Percentiles rank a stretch among this genome's conserved stretches.
phyloP scores from a whole-genome alignment of 2,797 vertebrate genomes.

The Dromococcyx pavoninus region DNA sequence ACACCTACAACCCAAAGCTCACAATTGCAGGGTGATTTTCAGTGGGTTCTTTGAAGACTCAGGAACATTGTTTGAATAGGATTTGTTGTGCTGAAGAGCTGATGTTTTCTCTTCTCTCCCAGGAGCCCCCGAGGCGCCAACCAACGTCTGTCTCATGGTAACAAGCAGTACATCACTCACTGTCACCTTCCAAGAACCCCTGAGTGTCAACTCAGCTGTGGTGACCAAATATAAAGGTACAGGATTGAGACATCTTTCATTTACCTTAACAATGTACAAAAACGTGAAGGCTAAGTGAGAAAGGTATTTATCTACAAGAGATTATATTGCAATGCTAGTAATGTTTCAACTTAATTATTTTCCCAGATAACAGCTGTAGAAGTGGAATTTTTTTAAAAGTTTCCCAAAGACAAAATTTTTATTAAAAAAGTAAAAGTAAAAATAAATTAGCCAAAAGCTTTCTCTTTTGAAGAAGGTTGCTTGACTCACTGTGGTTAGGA shows the following conservation, averaged over 20 bases:
- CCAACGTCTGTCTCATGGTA: conserved; percentile 87
- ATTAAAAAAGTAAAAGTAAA: neutral
- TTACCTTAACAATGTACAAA: neutral
- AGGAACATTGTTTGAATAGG: conserved; percentile 70
- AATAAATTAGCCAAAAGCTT: conserved; percentile 36
- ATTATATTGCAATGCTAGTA: neutral
- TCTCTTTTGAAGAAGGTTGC: conserved; percentile 53
- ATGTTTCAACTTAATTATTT: neutral
- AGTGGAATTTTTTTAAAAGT: conserved; percentile 8
- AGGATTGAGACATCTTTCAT: conserved; percentile 17
- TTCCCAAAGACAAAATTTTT: neutral
- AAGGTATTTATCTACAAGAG: neutral
- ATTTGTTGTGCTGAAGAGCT: conserved; percentile 71
- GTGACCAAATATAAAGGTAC: conserved; percentile 96
- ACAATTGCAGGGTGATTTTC: conserved; percentile 63
- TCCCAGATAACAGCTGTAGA: neutral
- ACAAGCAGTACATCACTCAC: conserved; percentile 90
- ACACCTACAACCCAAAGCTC: conserved; percentile 67
- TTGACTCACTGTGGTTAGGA: conserved; percentile 51
- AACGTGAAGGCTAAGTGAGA: neutral
- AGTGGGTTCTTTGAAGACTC: conserved; percentile 64
- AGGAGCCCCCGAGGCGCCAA: conserved; percentile 90
- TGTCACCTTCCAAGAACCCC: conserved; percentile 92
- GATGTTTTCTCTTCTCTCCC: conserved; percentile 74
- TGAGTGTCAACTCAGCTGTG: conserved; percentile 88